Evolutionary conservation across 2,113 vertebrate genomes (phyloP).

Genomic region (Corydoras maculifer): DNA sequence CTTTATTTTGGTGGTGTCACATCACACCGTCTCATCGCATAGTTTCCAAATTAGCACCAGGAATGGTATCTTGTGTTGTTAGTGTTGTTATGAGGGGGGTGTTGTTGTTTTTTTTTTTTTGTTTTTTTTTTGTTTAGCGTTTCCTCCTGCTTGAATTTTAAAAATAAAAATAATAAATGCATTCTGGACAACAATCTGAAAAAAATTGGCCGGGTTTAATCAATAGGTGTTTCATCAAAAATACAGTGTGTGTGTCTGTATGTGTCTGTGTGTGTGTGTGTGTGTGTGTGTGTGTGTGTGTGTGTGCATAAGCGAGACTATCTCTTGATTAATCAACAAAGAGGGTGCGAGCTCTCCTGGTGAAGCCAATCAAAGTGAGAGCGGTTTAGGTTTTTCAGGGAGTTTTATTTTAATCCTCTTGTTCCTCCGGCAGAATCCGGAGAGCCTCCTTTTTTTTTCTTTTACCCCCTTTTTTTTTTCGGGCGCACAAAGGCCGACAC

Average conservation of each 20-base stretch:
- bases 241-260: background rate
- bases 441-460: constrained; percentile 74
- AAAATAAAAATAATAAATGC: background rate
- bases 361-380: constrained; percentile 67
- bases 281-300: constrained; percentile 35
- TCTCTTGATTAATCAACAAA: constrained; percentile 71
- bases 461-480: constrained; percentile 22
- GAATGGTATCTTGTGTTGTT: background rate
- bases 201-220: too few species aligned
- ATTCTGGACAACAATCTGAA: constrained; percentile 3
- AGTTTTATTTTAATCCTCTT: constrained; percentile 57
- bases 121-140: background rate
- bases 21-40: constrained; percentile 24
- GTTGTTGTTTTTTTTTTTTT: constrained; percentile 7
- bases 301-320: constrained; percentile 58
- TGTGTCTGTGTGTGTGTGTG: background rate
- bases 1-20: constrained; percentile 35
- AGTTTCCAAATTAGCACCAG: constrained; percentile 26
- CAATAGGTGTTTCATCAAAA: background rate
- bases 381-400: constrained; percentile 50
- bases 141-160: constrained; percentile 8
- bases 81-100: background rate
- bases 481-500: constrained; percentile 83
- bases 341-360: constrained; percentile 61
- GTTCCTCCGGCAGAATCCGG: constrained; percentile 75